A percentile compares a stretch with the other conserved stretches of the same genome.
phyloP scores from a whole-genome alignment of 2,888 invertebrate species.

The Drosophila picticornis region DNA sequence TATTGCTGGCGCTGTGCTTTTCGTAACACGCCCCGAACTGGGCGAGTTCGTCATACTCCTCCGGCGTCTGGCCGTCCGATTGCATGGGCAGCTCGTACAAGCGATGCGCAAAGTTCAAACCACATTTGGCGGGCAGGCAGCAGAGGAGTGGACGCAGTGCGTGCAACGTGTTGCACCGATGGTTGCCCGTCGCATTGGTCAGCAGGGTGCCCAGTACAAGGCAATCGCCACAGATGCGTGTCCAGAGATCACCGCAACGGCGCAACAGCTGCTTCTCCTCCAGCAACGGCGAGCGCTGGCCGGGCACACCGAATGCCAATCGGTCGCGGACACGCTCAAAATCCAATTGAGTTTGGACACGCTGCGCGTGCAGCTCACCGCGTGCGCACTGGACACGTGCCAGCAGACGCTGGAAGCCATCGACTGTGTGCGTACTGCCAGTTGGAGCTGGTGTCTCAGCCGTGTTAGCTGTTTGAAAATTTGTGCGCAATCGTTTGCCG shows the following conservation, averaged over 20 bases:
- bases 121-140: constrained; percentile 6
- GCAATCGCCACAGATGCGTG: constrained; percentile 64
- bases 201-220: constrained; percentile 78
- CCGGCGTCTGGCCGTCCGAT: constrained; percentile 56
- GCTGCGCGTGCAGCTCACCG: constrained; percentile 75
- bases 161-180: constrained; percentile 35
- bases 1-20: constrained; percentile 28
- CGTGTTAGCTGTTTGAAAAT: constrained; percentile 65
- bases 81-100: constrained; percentile 72
- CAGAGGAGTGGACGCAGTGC: constrained; percentile 49
- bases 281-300: constrained; percentile 67
- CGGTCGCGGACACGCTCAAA: constrained; percentile 60
- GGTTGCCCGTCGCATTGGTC: constrained; percentile 64
- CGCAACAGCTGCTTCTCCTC: constrained; percentile 82
- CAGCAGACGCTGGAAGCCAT: constrained; percentile 62
- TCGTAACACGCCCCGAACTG: constrained; percentile 67
- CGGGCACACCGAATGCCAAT: constrained; percentile 70
- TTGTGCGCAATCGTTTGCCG: constrained; percentile 54
- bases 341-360: constrained; percentile 70
- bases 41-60: constrained; percentile 57
- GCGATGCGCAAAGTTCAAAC: constrained; percentile 57
- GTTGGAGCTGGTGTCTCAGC: not conserved
- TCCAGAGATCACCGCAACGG: constrained; percentile 82
- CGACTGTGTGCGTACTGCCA: not conserved
- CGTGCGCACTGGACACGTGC: constrained; percentile 69